Percentiles rank a stretch among this genome's conserved stretches.
Evolutionary conservation across 2,888 invertebrate species (phyloP).

Genomic region (Panzeria rudis): DNA sequence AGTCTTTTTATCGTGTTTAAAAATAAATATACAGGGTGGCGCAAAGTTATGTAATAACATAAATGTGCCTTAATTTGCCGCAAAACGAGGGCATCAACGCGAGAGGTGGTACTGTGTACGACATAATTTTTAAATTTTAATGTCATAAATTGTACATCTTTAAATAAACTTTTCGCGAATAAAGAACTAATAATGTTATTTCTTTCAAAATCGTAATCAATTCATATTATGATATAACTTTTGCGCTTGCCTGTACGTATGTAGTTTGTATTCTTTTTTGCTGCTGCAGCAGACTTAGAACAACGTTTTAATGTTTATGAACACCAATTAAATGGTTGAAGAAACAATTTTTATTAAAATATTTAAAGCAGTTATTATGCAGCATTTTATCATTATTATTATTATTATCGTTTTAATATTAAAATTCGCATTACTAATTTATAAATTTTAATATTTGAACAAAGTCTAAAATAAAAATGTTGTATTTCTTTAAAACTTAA

Average conservation of each 20-base stretch:
- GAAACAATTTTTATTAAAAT: slow-evolving; percentile 6
- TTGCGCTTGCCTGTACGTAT: too few species aligned
- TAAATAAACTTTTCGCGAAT: too few species aligned
- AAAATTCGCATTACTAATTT: not conserved
- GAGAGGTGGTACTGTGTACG: too few species aligned
- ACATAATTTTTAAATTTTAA: too few species aligned
- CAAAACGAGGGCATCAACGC: too few species aligned
- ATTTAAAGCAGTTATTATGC: not conserved
- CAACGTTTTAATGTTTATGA: not conserved
- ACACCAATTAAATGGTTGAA: slow-evolving; percentile 16
- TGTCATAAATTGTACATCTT: too few species aligned
- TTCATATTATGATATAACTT: too few species aligned
- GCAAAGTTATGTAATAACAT: too few species aligned
- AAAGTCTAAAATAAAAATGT: not conserved
- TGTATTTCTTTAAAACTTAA: not conserved
- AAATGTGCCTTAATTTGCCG: too few species aligned
- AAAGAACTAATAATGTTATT: too few species aligned
- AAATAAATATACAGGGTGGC: not conserved
- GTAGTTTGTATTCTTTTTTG: not conserved
- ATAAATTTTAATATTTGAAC: too few species aligned
- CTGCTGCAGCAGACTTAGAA: not conserved
- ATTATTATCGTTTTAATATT: not conserved
- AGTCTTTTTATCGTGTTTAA: not conserved
- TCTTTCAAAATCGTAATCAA: too few species aligned
- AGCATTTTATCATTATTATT: not conserved